These are phyloP conservation scores for Strigamia transsilvanica DNA, from an alignment of 2,888 invertebrate genomes.

Conservation along the genomic window DNA sequence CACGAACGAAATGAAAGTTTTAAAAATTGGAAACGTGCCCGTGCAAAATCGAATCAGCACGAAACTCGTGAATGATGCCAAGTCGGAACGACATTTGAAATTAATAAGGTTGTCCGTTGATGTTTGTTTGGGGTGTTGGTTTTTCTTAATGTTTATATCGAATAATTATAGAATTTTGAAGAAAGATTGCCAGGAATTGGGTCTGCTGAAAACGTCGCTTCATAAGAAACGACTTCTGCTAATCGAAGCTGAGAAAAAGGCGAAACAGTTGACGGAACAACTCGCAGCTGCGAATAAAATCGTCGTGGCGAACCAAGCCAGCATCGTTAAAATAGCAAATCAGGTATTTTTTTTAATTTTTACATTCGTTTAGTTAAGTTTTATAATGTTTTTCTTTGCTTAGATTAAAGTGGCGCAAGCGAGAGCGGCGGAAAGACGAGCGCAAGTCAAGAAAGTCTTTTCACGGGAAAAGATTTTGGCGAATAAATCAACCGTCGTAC, in stretches of 20 bases:
- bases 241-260: conserved; percentile 52
- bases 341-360: conserved; percentile 10
- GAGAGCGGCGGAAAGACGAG: neutral
- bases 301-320: conserved; percentile 44
- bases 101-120: neutral
- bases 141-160: neutral
- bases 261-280: conserved; percentile 52
- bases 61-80: neutral
- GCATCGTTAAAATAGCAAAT: conserved; percentile 6
- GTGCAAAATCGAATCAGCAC: neutral
- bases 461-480: neutral
- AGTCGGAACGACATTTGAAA: neutral
- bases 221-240: conserved; percentile 26
- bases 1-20: conserved; percentile 1
- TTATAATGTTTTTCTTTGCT: neutral
- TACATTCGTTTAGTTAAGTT: neutral
- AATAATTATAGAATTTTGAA: neutral
- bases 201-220: neutral
- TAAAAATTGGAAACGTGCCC: neutral
- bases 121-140: neutral
- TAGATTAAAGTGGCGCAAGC: conserved; percentile 7
- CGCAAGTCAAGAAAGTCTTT: neutral
- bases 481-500: neutral
- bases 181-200: conserved; percentile 31
- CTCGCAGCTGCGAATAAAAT: conserved; percentile 53